Evolutionary conservation across 1,140 invertebrate species (phyloP).

Genomic region (Polypedilum vanderplanki): DNA sequence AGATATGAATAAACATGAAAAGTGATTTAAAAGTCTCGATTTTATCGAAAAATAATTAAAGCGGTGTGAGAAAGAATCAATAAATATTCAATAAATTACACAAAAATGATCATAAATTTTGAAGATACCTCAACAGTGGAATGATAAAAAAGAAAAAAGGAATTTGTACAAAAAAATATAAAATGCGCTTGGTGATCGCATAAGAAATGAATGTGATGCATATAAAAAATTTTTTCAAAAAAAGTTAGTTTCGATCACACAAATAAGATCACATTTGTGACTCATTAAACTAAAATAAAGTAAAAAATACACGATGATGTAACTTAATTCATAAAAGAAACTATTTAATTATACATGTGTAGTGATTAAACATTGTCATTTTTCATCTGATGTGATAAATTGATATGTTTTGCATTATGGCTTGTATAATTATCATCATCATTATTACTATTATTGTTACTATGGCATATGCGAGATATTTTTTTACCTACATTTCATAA

Average conservation of each 20-base stretch:
- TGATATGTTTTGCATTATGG: conserved; percentile 8
- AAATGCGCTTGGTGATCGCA: too few species aligned
- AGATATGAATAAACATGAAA: background rate
- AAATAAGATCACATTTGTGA: too few species aligned
- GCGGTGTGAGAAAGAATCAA: background rate
- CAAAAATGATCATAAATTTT: conserved; percentile 11
- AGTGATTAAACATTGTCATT: background rate
- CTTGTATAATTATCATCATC: background rate
- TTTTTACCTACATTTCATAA: background rate
- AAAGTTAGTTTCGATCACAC: too few species aligned
- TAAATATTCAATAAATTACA: conserved; percentile 20
- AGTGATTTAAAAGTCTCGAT: background rate
- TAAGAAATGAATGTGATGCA: too few species aligned
- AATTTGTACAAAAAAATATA: too few species aligned
- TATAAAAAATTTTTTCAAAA: too few species aligned
- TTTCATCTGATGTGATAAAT: background rate
- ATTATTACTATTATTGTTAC: background rate
- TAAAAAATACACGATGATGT: too few species aligned
- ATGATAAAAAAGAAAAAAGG: too few species aligned
- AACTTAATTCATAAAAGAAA: too few species aligned
- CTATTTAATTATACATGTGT: background rate
- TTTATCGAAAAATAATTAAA: conserved; percentile 1
- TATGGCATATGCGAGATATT: background rate
- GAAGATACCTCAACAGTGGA: too few species aligned
- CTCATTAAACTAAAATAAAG: too few species aligned